A percentile compares a stretch with the other conserved stretches of the same genome.
These are phyloP conservation scores for Ammodramus savannarum DNA, from an alignment of 2,113 vertebrate genomes.

Conservation along the genomic window DNA sequence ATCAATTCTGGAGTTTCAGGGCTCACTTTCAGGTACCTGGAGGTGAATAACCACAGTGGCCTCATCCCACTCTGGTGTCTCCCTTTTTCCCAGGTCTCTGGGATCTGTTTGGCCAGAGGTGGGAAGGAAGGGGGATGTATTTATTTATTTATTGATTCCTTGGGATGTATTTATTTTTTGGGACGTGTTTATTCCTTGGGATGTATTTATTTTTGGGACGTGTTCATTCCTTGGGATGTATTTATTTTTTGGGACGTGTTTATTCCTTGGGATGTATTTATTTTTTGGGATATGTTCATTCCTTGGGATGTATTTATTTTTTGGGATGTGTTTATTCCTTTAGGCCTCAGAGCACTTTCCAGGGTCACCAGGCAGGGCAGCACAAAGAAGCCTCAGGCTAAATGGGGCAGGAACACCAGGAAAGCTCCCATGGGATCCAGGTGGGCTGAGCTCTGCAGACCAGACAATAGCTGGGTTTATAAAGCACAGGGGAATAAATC, in stretches of 20 bases:
- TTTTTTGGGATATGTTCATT: too few species aligned
- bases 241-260: not conserved
- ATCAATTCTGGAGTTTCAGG: not conserved
- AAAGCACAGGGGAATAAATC: conserved; percentile 18
- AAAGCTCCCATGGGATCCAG: not conserved
- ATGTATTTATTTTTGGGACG: too few species aligned
- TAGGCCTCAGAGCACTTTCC: not conserved
- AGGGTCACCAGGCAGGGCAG: not conserved
- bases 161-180: too few species aligned
- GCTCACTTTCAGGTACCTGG: not conserved
- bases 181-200: too few species aligned
- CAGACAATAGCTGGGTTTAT: conserved; percentile 26
- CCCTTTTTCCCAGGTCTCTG: not conserved
- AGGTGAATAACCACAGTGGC: not conserved
- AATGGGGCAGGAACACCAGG: not conserved
- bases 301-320: too few species aligned
- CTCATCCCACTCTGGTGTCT: not conserved
- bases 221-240: too few species aligned
- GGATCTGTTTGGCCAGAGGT: fast-evolving
- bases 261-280: not conserved
- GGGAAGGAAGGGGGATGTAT: not conserved
- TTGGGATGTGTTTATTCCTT: too few species aligned
- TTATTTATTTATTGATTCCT: not conserved
- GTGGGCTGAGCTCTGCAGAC: conserved; percentile 9
- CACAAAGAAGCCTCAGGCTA: not conserved